These are phyloP conservation scores for Allacma fusca DNA, from an alignment of 2,888 invertebrate species.

Conservation along the genomic window DNA sequence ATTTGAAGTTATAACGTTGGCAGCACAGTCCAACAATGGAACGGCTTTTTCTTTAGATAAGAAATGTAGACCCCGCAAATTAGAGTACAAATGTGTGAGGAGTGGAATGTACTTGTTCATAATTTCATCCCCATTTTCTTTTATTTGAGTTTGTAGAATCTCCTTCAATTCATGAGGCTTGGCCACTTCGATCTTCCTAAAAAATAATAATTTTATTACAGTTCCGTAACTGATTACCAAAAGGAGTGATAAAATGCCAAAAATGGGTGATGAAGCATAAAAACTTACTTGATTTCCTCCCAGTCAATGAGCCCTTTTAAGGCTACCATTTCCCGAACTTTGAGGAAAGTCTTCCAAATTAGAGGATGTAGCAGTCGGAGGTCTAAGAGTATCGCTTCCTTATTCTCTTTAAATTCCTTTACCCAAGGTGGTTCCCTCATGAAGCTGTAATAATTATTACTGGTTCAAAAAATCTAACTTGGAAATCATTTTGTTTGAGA, in stretches of 20 bases:
- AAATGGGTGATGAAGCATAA: too few species aligned
- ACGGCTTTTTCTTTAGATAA: slow-evolving; percentile 41
- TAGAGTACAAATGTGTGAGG: slow-evolving; percentile 48
- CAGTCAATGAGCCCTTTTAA: slow-evolving; percentile 51
- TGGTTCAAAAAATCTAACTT: background rate
- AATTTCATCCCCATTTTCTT: slow-evolving; percentile 51
- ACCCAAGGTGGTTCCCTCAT: slow-evolving; percentile 53
- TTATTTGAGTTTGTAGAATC: slow-evolving; percentile 50
- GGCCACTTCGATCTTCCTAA: slow-evolving; percentile 39
- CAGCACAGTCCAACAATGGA: slow-evolving; percentile 53
- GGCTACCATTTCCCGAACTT: slow-evolving; percentile 51
- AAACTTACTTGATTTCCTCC: slow-evolving; percentile 48
- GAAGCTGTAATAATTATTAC: slow-evolving; percentile 34
- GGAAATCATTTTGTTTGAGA: background rate
- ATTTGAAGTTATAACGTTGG: slow-evolving; percentile 53
- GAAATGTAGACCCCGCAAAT: slow-evolving; percentile 37
- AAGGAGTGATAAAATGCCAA: too few species aligned
- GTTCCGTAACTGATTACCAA: too few species aligned
- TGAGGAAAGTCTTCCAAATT: slow-evolving; percentile 53
- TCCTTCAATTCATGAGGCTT: slow-evolving; percentile 58
- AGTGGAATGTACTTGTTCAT: slow-evolving; percentile 51
- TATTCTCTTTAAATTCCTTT: slow-evolving; percentile 42
- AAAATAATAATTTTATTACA: slow-evolving; percentile 19
- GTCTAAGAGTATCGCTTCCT: slow-evolving; percentile 40
- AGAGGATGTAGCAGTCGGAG: slow-evolving; percentile 52